Evolutionary conservation across 1,140 invertebrate species (phyloP).

Genomic region (Sinonovacula constricta): DNA sequence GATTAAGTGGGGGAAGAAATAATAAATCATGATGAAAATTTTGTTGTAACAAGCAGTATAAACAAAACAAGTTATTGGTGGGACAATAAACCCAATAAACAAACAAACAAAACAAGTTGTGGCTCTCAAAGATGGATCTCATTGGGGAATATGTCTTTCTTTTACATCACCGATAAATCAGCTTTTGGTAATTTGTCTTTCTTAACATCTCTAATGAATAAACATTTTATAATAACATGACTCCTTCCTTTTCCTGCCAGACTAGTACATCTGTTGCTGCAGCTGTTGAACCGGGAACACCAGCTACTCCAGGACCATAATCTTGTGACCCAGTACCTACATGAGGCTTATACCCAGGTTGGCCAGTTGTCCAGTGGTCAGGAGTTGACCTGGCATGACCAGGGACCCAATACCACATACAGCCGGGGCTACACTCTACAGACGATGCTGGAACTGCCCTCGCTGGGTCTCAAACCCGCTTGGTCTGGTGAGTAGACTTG

Average conservation of each 20-base stretch:
- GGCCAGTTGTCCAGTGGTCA: conserved; percentile 56
- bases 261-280: conserved; percentile 57
- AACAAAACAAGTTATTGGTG: no score
- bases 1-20: no score
- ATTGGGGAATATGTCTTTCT: no score
- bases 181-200: no score
- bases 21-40: no score
- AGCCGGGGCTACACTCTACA: conserved; percentile 44
- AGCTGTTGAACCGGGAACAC: conserved; percentile 63
- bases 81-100: no score
- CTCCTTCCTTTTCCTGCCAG: conserved; percentile 48
- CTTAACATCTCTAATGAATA: no score
- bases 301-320: conserved; percentile 60
- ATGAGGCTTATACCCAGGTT: conserved; percentile 54
- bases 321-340: conserved; percentile 60
- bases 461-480: conserved; percentile 1
- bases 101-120: no score
- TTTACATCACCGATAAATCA: no score
- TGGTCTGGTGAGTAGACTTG: neutral
- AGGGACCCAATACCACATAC: conserved; percentile 26
- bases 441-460: conserved; percentile 58
- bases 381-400: conserved; percentile 66
- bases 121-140: no score
- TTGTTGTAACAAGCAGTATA: no score
- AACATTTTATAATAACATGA: no score